Conservation (phyloP, 2,113 vertebrate genomes). For the Paratilapia polleni region DNA sequence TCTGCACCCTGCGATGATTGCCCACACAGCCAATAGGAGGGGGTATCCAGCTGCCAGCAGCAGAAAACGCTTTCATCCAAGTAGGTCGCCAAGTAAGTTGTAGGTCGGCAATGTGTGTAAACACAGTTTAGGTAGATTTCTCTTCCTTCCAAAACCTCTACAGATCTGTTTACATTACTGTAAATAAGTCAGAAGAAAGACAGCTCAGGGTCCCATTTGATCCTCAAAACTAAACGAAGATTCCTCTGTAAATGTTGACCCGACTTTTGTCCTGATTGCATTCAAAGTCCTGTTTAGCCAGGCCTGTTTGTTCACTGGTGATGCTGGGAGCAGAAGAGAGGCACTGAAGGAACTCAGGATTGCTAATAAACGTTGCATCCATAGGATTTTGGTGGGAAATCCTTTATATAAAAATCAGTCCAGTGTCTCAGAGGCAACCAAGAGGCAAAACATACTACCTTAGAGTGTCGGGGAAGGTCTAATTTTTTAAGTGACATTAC, state of each 20-base stretch:
- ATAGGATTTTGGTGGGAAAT: background rate
- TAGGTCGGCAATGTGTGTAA: background rate
- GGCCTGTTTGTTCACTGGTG: background rate
- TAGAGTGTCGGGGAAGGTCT: background rate
- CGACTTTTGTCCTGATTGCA: background rate
- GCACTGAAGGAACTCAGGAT: background rate
- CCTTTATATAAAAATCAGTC: background rate
- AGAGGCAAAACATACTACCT: too few relatives aligned
- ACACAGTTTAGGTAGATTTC: background rate
- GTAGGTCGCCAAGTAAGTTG: background rate
- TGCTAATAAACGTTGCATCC: background rate
- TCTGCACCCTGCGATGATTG: too few relatives aligned
- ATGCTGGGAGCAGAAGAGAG: background rate
- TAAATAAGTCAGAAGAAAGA: background rate
- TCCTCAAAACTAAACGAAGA: too few relatives aligned
- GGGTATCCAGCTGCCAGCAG: background rate
- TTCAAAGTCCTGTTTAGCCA: background rate
- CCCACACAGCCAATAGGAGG: background rate
- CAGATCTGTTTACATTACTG: fast-evolving
- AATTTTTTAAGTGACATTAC: background rate
- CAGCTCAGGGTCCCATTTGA: background rate
- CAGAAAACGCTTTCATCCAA: background rate
- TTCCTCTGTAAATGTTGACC: fast-evolving
- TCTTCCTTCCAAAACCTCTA: fast-evolving
- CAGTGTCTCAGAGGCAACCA: fast-evolving